Base-by-base conservation (phyloP, 2,797 vertebrate species). In the Crypturellus tataupa region DNA sequence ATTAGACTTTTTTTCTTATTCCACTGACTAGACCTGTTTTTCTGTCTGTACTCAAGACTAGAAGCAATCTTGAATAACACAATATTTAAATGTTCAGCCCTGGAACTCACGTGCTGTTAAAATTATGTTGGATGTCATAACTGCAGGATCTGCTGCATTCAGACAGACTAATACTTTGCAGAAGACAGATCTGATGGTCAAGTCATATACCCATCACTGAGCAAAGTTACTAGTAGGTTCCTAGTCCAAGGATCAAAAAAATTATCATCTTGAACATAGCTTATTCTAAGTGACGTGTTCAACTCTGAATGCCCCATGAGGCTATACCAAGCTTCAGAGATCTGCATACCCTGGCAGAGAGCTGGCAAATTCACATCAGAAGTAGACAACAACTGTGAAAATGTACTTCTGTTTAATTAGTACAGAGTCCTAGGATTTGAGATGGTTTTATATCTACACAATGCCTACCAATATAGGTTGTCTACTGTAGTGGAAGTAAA, bases 1-100 rank as follows among this genome's bases (percentile, higher is more conserved):
- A 10, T 12, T 12, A 2, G 0, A 0, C 10, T 40, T 39, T 39
- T 2, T 16, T 6, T 63, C 25, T 18, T 10, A 64, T 56, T 85
- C 19, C 12, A 1, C 6, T 7, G 13, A 1, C 9, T 87, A 39
- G 11, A 85, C 6, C 3, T 12, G 33, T 9, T 46, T 19, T 46
- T 46, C 47, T 49, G 21, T 23, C 47, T 49, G 12, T 49, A 49
- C 24, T 23, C 21, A 24, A 49, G 47, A 23, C 47, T 49, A 49
- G 47, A 24, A 49, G 16, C 5, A 64, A 20, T 1, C 2, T 14
- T 81, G 19, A 6, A 56, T 79, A 49, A 11, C 83, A 72, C 4
- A 47, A 0, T 31, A 70, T 67, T 81, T 79, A 1, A 13, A 24
- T 49, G n/a, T 59, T 70, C 37, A 60, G 70, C 25, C 79, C 1